These are phyloP conservation scores for Tonatia bakeri DNA, from an alignment of 2,113 vertebrate species.

Conservation along the genomic window DNA sequence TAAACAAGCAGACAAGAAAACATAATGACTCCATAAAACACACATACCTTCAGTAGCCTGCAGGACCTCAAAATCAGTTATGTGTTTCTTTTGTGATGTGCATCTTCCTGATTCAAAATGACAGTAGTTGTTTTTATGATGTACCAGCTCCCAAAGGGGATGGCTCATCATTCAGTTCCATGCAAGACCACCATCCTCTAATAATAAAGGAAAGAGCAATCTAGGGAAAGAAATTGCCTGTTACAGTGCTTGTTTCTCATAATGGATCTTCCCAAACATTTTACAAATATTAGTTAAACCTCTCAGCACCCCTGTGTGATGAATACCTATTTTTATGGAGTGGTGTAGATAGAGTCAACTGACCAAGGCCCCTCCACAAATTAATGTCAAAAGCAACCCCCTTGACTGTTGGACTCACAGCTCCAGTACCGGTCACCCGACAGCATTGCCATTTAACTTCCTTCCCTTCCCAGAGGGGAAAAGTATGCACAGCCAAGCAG, in stretches of 20 bases:
- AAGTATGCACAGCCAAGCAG: slow-evolving; percentile 3
- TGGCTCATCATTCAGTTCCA: neutral
- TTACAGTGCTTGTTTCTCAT: neutral
- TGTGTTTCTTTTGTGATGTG: slow-evolving; percentile 15
- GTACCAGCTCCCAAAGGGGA: neutral
- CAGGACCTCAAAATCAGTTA: slow-evolving; percentile 8
- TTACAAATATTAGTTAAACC: slow-evolving; percentile 15
- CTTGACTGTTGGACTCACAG: neutral
- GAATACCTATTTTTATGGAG: neutral
- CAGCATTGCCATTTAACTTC: slow-evolving; percentile 7
- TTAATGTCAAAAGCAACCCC: slow-evolving; percentile 1
- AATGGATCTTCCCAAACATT: neutral
- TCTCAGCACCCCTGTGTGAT: neutral
- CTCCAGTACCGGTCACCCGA: neutral
- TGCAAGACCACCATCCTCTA: neutral
- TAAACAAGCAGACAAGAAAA: neutral
- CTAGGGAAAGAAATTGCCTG: neutral
- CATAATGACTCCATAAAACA: neutral
- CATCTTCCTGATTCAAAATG: slow-evolving; percentile 38
- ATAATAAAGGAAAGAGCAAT: slow-evolving; percentile 18
- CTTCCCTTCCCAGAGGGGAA: slow-evolving; percentile 34
- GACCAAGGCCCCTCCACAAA: neutral
- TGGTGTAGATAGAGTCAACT: neutral
- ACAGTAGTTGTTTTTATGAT: slow-evolving; percentile 6
- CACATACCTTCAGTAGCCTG: neutral